Evolutionary conservation across 2,888 invertebrate species (phyloP), one percentile per base, ranked within the genome.

Genomic region (Mythimna lalbum): DNA sequence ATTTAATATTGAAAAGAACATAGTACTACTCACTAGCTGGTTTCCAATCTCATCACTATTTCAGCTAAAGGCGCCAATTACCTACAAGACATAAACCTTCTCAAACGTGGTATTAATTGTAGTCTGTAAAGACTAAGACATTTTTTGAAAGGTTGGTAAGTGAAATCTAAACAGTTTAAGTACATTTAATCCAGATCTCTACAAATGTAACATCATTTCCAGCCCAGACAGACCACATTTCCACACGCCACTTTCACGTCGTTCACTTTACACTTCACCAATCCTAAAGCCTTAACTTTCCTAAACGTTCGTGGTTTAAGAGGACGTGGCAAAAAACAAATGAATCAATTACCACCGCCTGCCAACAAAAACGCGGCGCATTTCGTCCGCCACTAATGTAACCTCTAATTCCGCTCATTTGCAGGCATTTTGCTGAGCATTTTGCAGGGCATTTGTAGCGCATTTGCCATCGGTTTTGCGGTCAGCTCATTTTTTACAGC

Each of bases 331-430:
- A 81, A 86, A 86, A 86, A 86, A 74, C 72, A 78, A 85, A 85
- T 82, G 84, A 84, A 87, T 86, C 86, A 86, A 87, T 86, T 86
- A 85, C 81, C 47, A 21, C 67, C 73, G 69, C 63, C 72, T 81
- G 78, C 69, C 75, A 67, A 66, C 78, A 85, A 86, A 85, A 86
- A 86, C 87, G 79, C 72, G 73, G 77, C 53, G 68, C 79, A 80
- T 78, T 85, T 78, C 78, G 49, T 65, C 63, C 78, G 64, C 81
- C 84, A 77, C 86, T 83, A 86, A 86, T 86, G 84, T 73, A 78
- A 70, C 76, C 78, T 83, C 81, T 87, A 87, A 87, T 87, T 87
- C 81, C 78, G 76, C 86, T 86, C 87, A 86, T 87, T 86, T 86
- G 82, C 56, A 57, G 55, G 55, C 31, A 31, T 23, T 50, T 50